Evolutionary conservation across 2,113 vertebrate species (phyloP), one percentile per base, ranked within the genome.

Genomic region (Arizona elegans): DNA sequence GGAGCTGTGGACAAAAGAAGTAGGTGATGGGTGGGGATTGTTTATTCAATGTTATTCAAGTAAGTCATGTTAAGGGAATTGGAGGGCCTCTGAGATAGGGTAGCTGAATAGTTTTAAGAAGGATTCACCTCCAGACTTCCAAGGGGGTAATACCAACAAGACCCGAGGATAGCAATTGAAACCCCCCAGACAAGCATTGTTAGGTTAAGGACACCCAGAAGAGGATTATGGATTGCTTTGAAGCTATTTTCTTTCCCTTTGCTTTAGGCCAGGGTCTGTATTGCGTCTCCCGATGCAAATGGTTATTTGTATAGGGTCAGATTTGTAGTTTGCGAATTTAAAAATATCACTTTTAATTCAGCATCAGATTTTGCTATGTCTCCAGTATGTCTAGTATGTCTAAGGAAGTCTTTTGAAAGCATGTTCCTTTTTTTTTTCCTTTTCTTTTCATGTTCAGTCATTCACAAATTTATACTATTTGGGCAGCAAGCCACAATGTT

Each of bases 31-130:
- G 98, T 98, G 98, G 98, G 96, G 98, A 97, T 96, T 98, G 97
- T 98, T 98, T 98, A 97, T 97, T 98, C 97, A 97, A 97, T 96
- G 96, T 97, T 97, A 98, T 97, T 98, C 98, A 97, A 96, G 97
- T 96, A 94, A 96, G 97, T 96, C 96, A 96, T 96, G 97, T 97
- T 94, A 53, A 94, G 96, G 96, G 97, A 97, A 96, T 96, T 96
- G 95, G 96, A 98, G 97, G 97, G 90, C 95, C 94, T 97, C 95
- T 91, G 96, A 93, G 96, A 92, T 94, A 95, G 91, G 87, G 96
- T 87, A 95, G 96, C 96, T 96, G 94, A 90, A 96, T 97, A 96
- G 96, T 96, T 97, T 90, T 94, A 95, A 94, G 90, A 86, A 94
- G 90, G 96, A 97, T 97, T 97, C 97, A 97, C 97, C 97, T 97